Evolutionary conservation across 2,797 vertebrate species (phyloP), one percentile per base, ranked within the genome.

Genomic region (Pseudochirops corinnae): DNA sequence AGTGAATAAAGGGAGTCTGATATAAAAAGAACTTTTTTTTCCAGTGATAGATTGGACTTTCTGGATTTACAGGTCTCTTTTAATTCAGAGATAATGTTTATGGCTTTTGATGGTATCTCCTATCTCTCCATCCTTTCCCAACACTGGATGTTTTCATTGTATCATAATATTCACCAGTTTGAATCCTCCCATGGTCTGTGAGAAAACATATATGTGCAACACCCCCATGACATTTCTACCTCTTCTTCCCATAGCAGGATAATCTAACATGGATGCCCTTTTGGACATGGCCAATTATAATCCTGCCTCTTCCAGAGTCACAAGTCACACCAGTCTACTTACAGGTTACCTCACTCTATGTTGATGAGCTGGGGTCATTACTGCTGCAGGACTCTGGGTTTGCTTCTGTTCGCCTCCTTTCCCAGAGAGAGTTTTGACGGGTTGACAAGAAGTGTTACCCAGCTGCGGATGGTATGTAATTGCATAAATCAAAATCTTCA

Each of bases 361-460:
- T 0, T 91, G 24, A 16, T 0, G 3, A 93, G 28, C 18, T 92
- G 18, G 29, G 26, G 26, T 24, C 12, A 94, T 98, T 97, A 96
- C 93, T 53, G 96, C 95, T 92, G 60, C 97, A 96, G 93, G 18
- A 92, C 91, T 95, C 55, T 55, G 92, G 5, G 92, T 92, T 14
- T 93, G 16, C 5, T 33, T 97, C 82, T 91, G 39, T 98, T 96
- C 96, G 55, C 94, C 95, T 97, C 92, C 60, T 90, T 97, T 96
- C 4, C 91, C 96, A 94, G 39, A 26, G 74, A 94, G 92, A 97
- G 50, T 52, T 98, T 94, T 96, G 96, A 98, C 33, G 50, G 93
- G 55, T 87, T 98, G 94, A 97, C 92, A 94, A 93, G 93, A 98
- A 98, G 96, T 93, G 24, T 91, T 97, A 94, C 1, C 67, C 12